Base-by-base conservation (phyloP, 2,888 invertebrate species). In the Pristionchus japonicus region DNA sequence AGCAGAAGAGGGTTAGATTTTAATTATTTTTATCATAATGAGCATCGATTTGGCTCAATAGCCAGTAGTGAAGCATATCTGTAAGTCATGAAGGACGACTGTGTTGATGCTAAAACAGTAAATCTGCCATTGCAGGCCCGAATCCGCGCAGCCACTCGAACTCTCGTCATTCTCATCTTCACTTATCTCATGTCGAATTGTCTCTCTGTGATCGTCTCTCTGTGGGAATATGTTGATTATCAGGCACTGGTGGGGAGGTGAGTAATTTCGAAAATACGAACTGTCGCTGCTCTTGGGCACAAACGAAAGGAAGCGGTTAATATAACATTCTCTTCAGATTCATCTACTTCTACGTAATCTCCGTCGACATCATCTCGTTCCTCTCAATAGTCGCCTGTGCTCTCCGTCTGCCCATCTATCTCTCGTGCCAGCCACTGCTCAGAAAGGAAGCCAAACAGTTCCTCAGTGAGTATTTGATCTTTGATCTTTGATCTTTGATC, bases 401-500 rank as follows among this genome's bases (percentile, higher is more conserved):
- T 47, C 89, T 91, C n/a, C 89, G 92, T 67, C 89, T 92, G 23
- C 92, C 92, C 64, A 91, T 92, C 89, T 91, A 91, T 86, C 90
- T 89, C 37, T 89, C 89, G 57, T 91, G 90, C 87, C 92, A 92
- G 64, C 92, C 92, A 37, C 82, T 91, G 11, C 70, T 92, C 4
- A 77, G 92, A 49, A 89, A 88, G 31, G 92, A 92, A 67, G 91
- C 91, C 90, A 77, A 85, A 15, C 86, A 88, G 34, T 90, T 90
- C 88, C 84, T 92, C 34, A 84, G 92, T 92, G 23, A 86, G 89
- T 88, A 27, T 0, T 2, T 37, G 34, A 34, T 57, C 57, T 57
- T 57, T 57, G 64, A 85, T 85, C 70, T 40, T 31, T 37, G 34
- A 34, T 57, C 57, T 57, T 57, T 57, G 64, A 85, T 85, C 70